These are phyloP conservation scores for Lacerta bilineata DNA, from an alignment of 2,797 vertebrate species.

Conservation along the genomic window DNA sequence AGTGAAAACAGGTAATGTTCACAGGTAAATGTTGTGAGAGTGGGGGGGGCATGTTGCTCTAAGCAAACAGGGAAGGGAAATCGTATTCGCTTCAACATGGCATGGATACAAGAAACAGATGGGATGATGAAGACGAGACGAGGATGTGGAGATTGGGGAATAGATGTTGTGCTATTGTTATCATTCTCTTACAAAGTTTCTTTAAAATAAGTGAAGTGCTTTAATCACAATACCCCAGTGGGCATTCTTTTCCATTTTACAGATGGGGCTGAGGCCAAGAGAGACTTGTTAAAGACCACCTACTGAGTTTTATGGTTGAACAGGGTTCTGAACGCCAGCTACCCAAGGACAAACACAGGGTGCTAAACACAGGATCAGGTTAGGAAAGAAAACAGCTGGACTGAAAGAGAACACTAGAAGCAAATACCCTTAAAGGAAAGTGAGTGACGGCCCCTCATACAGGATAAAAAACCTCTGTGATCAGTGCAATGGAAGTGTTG, in stretches of 20 bases:
- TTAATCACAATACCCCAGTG: background rate
- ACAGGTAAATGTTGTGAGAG: slow-evolving; percentile 14
- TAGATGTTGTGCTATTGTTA: background rate
- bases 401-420: background rate
- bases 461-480: slow-evolving; percentile 2
- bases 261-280: background rate
- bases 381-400: background rate
- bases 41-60: slow-evolving; percentile 29
- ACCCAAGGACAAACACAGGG: background rate
- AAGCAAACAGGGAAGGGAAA: slow-evolving; percentile 41
- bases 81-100: slow-evolving; percentile 49
- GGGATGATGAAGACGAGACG: slow-evolving; percentile 31
- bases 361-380: background rate
- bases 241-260: background rate
- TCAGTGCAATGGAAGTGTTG: slow-evolving; percentile 12
- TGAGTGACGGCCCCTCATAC: background rate
- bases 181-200: background rate
- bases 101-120: slow-evolving; percentile 27
- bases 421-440: background rate
- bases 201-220: background rate
- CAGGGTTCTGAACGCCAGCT: slow-evolving; percentile 1
- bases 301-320: background rate
- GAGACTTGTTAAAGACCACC: background rate
- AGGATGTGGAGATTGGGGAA: slow-evolving; percentile 17
- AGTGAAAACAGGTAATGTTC: background rate